Conservation (phyloP, 2,888 invertebrate genomes). For the Andrena fulva region DNA sequence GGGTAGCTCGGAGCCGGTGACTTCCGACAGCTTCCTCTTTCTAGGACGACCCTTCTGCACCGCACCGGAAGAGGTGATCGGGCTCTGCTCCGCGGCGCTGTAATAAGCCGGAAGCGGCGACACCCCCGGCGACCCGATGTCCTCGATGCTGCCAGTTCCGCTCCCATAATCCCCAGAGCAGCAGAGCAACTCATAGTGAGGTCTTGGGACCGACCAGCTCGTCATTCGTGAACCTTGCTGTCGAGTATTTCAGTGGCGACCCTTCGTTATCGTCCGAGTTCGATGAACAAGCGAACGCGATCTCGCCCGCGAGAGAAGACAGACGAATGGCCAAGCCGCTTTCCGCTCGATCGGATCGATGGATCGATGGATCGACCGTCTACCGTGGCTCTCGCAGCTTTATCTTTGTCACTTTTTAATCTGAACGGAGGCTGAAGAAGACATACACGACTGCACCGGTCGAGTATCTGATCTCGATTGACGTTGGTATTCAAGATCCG, state of each 20-base stretch:
- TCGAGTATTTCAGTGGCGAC: conserved; percentile 74
- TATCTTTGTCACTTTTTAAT: background rate
- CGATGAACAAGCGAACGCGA: conserved; percentile 65
- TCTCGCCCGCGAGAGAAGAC: conserved; percentile 59
- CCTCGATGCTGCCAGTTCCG: conserved; percentile 88
- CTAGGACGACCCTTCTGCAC: conserved; percentile 92
- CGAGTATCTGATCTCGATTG: background rate
- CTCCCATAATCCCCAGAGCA: conserved; percentile 86
- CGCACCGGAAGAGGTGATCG: conserved; percentile 82
- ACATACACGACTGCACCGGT: background rate
- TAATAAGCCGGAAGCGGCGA: conserved; percentile 88
- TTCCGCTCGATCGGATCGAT: conserved; percentile 42
- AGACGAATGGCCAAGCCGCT: conserved; percentile 46
- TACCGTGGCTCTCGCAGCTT: background rate
- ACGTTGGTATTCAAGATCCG: background rate
- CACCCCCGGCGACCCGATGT: conserved; percentile 86
- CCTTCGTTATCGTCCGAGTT: conserved; percentile 71
- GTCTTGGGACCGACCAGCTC: conserved; percentile 83
- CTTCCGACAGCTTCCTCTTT: conserved; percentile 89
- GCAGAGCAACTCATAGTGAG: conserved; percentile 89
- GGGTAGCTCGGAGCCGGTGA: conserved; percentile 88
- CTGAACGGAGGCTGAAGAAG: background rate
- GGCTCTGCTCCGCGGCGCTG: conserved; percentile 86
- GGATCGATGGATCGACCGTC: conserved; percentile 1
- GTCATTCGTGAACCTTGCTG: conserved; percentile 75